Percentiles rank a stretch among this genome's conserved stretches.
Evolutionary conservation across 2,888 invertebrate genomes (phyloP).

Genomic region (Tachina grossa): DNA sequence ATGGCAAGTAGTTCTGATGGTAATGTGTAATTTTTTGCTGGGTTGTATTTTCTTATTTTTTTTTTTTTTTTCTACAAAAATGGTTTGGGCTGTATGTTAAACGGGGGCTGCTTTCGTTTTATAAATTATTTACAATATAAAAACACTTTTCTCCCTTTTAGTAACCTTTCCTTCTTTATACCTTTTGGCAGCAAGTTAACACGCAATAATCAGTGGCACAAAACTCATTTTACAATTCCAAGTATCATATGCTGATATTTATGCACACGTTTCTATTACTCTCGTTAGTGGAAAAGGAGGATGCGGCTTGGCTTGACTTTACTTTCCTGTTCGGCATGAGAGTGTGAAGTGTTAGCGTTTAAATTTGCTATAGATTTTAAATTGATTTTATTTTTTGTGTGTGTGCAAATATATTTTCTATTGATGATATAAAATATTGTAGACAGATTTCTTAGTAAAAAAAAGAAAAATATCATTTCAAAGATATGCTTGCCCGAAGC

Average conservation of each 20-base stretch:
- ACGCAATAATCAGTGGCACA: constrained; percentile 66
- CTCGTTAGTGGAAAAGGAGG: not conserved
- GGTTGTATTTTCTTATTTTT: constrained; percentile 1
- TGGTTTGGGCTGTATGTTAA: constrained; percentile 11
- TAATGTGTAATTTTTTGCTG: no score
- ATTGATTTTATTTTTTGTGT: constrained; percentile 24
- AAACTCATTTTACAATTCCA: constrained; percentile 48
- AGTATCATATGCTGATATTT: constrained; percentile 51
- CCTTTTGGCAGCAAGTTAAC: constrained; percentile 68
- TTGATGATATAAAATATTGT: not conserved
- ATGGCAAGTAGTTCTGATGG: no score
- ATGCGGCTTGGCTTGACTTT: not conserved
- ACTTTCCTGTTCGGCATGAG: not conserved
- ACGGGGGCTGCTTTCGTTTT: constrained; percentile 28
- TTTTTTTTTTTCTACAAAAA: constrained; percentile 4
- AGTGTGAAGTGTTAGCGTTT: constrained; percentile 7
- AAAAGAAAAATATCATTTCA: no score
- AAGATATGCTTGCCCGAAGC: no score
- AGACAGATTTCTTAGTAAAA: no score
- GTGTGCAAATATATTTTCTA: not conserved
- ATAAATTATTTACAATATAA: constrained; percentile 66
- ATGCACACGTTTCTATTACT: constrained; percentile 33
- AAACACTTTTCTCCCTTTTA: constrained; percentile 52
- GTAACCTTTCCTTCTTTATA: constrained; percentile 30
- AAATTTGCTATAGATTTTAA: constrained; percentile 10